phyloP scores from a whole-genome alignment of 2,797 vertebrate species.

The Bufotes viridis region DNA sequence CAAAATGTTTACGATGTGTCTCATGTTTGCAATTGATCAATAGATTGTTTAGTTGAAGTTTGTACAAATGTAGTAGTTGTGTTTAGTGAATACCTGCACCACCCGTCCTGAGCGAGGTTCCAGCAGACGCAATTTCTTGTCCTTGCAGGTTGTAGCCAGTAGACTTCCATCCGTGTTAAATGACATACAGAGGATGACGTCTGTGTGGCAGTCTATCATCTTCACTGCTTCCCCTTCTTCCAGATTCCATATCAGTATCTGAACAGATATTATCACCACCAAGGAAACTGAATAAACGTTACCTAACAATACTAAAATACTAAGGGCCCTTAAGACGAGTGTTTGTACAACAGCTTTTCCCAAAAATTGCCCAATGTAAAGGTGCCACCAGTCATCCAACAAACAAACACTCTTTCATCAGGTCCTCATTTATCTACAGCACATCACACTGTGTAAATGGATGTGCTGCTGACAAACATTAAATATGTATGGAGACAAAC shows the following conservation, averaged over 20 bases:
- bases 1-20: no score
- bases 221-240: slow-evolving; percentile 94
- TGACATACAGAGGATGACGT: slow-evolving; percentile 96
- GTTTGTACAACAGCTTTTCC: no score
- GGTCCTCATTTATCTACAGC: no score
- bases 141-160: slow-evolving; percentile 94
- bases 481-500: no score
- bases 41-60: no score
- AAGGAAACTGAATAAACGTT: neutral
- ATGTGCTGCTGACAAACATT: no score
- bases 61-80: neutral
- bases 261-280: neutral
- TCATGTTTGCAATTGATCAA: no score
- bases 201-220: slow-evolving; percentile 97
- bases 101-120: slow-evolving; percentile 93
- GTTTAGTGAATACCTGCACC: slow-evolving; percentile 80
- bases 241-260: slow-evolving; percentile 99
- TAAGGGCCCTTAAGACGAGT: neutral
- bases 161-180: slow-evolving; percentile 96
- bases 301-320: neutral
- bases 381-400: no score
- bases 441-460: no score
- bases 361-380: no score
- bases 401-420: no score
- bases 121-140: slow-evolving; percentile 91